Evolutionary conservation across 2,797 vertebrate species (phyloP).

Genomic region (Rhinogobio ventralis): DNA sequence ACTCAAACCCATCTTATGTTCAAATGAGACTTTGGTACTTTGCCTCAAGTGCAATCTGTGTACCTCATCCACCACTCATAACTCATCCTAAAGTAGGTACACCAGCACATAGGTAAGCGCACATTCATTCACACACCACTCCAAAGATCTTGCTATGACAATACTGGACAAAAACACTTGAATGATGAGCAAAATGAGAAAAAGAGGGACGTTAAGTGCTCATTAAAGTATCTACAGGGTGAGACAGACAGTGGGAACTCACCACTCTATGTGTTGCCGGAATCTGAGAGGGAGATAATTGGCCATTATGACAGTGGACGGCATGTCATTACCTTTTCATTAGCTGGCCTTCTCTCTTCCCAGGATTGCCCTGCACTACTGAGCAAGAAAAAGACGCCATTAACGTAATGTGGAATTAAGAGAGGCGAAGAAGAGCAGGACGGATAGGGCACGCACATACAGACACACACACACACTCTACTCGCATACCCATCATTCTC

Average conservation of each 20-base stretch:
- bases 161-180: constrained; percentile 36
- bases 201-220: constrained; percentile 44
- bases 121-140: constrained; percentile 10
- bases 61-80: neutral
- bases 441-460: constrained; percentile 45
- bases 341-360: constrained; percentile 55
- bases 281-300: constrained; percentile 59
- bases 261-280: constrained; percentile 39
- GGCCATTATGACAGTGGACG: constrained; percentile 62
- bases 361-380: constrained; percentile 26
- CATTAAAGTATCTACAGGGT: constrained; percentile 45
- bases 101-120: neutral
- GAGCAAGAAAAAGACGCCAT: constrained; percentile 55
- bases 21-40: constrained; percentile 9
- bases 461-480: constrained; percentile 42
- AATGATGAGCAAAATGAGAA: constrained; percentile 44
- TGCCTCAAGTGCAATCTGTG: neutral
- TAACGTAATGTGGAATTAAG: constrained; percentile 62
- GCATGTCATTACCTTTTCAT: constrained; percentile 65
- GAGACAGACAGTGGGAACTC: constrained; percentile 43
- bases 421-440: constrained; percentile 38
- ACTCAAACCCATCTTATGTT: neutral
- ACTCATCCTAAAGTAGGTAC: constrained; percentile 7
- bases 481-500: constrained; percentile 42
- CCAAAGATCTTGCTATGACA: constrained; percentile 29